A percentile compares a stretch with the other conserved stretches of the same genome.
These are phyloP conservation scores for Drosophila tropicalis DNA, from an alignment of 1,140 invertebrate genomes.

Conservation along the genomic window DNA sequence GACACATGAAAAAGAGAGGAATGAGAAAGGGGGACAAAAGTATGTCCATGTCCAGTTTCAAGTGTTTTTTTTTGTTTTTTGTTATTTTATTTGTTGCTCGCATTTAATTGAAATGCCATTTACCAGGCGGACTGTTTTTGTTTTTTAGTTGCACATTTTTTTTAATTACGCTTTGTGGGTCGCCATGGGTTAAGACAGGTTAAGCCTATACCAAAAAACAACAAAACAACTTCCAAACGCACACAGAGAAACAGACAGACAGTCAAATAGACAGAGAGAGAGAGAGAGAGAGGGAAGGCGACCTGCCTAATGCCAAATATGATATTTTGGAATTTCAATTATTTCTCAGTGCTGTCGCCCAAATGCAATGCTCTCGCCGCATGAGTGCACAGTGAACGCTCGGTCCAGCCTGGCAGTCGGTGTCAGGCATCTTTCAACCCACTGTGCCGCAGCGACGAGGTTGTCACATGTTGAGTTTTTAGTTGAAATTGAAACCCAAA, in stretches of 20 bases:
- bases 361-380: slow-evolving; percentile 18
- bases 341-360: slow-evolving; percentile 43
- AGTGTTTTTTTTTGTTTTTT: slow-evolving; percentile 44
- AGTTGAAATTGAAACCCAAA: slow-evolving; percentile 41
- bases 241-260: neutral
- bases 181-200: slow-evolving; percentile 72
- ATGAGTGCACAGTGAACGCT: slow-evolving; percentile 22
- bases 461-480: slow-evolving; percentile 58
- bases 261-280: neutral
- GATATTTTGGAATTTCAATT: slow-evolving; percentile 76
- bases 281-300: neutral
- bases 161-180: slow-evolving; percentile 72
- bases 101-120: slow-evolving; percentile 76
- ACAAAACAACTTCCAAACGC: slow-evolving; percentile 27
- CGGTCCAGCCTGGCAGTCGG: slow-evolving; percentile 28
- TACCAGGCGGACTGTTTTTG: slow-evolving; percentile 30
- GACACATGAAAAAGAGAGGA: neutral
- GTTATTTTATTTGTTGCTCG: slow-evolving; percentile 39
- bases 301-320: slow-evolving; percentile 74
- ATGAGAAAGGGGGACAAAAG: neutral
- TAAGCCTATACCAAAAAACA: slow-evolving; percentile 47
- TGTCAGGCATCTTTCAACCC: slow-evolving; percentile 12
- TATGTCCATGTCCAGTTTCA: slow-evolving; percentile 40
- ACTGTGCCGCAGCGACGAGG: slow-evolving; percentile 2
- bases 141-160: slow-evolving; percentile 24